phyloP scores from a whole-genome alignment of 1,140 invertebrate genomes.

The Achatina immaculata region DNA sequence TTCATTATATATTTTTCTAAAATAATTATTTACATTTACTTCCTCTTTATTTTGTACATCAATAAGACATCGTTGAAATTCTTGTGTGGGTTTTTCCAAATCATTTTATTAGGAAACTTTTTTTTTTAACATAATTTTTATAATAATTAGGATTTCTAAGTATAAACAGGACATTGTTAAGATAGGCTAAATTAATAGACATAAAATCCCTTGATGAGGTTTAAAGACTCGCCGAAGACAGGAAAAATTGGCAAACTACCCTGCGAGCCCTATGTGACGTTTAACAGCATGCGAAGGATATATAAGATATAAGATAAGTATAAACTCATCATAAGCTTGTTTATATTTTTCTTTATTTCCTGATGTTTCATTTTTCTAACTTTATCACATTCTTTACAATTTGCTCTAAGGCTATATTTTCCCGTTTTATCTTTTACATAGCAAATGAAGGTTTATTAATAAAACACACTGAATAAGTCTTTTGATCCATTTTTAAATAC shows the following conservation, averaged over 20 bases:
- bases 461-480: slow-evolving; percentile 3
- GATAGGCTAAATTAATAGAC: too few species aligned
- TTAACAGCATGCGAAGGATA: too few species aligned
- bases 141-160: not conserved
- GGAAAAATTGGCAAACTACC: too few species aligned
- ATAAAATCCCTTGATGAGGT: too few species aligned
- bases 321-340: not conserved
- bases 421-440: not conserved
- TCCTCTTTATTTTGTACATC: not conserved
- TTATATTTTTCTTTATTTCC: not conserved
- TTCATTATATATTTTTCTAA: slow-evolving; percentile 1
- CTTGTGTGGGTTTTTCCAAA: not conserved
- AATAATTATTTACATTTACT: not conserved
- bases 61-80: slow-evolving; percentile 12
- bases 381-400: slow-evolving; percentile 11
- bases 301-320: too few species aligned
- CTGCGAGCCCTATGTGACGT: too few species aligned
- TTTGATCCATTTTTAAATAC: not conserved
- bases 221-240: too few species aligned
- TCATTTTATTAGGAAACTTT: slow-evolving; percentile 4
- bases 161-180: too few species aligned
- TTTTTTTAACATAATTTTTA: not conserved
- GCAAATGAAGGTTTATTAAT: not conserved
- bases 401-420: not conserved
- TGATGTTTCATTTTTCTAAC: not conserved